phyloP scores from a whole-genome alignment of 2,797 vertebrate species.

The Pelodytes ibericus region DNA sequence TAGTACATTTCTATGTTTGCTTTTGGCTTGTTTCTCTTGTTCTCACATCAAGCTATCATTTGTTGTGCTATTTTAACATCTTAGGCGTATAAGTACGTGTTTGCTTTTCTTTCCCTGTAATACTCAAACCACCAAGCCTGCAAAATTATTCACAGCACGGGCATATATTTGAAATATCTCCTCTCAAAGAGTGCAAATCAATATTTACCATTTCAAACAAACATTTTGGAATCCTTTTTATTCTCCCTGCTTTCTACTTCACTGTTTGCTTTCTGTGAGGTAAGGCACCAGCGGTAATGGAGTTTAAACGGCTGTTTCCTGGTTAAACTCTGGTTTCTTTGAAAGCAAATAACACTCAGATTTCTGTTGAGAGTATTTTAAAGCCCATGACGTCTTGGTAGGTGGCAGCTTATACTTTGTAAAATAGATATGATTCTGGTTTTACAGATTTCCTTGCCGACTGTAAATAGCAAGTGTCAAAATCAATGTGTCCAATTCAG shows the following conservation, averaged over 20 bases:
- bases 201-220: constrained; percentile 53
- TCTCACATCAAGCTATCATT: constrained; percentile 54
- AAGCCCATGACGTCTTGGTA: constrained; percentile 5
- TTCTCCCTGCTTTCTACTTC: constrained; percentile 27
- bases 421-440: not conserved
- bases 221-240: constrained; percentile 27
- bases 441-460: not conserved
- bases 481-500: not conserved
- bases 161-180: constrained; percentile 40
- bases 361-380: constrained; percentile 16
- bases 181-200: constrained; percentile 49
- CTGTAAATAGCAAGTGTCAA: not conserved
- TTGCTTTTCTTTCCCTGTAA: constrained; percentile 49
- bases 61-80: constrained; percentile 55
- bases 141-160: constrained; percentile 42
- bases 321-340: constrained; percentile 35
- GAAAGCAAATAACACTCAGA: constrained; percentile 38
- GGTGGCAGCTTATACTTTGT: not conserved
- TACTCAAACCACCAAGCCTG: constrained; percentile 41
- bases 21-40: constrained; percentile 51
- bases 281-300: constrained; percentile 31
- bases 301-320: constrained; percentile 31
- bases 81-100: constrained; percentile 52
- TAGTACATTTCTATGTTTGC: constrained; percentile 49
- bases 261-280: constrained; percentile 32